Evolutionary conservation across 2,888 invertebrate genomes (phyloP).

Genomic region (Itoplectis maculator): DNA sequence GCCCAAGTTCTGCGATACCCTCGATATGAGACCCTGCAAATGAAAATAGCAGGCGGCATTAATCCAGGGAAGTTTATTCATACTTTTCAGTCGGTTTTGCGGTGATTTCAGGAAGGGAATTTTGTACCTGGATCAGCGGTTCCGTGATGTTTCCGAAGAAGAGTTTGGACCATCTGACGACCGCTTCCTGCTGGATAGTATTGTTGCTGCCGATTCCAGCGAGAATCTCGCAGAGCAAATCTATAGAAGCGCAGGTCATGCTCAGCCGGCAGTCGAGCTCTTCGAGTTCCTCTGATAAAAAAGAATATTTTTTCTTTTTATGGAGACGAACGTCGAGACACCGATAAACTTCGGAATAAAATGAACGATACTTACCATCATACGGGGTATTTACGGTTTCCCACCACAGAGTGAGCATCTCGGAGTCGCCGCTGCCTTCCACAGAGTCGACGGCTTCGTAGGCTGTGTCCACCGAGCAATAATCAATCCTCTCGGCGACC

Average conservation of each 20-base stretch:
- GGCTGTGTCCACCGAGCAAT: slow-evolving; percentile 87
- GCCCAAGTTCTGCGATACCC: slow-evolving; percentile 64
- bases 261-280: slow-evolving; percentile 85
- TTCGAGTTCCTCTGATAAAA: slow-evolving; percentile 84
- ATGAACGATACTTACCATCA: slow-evolving; percentile 74
- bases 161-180: slow-evolving; percentile 85
- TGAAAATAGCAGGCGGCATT: too few species aligned
- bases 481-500: slow-evolving; percentile 85
- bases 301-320: too few species aligned
- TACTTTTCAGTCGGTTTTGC: background rate
- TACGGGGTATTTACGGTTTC: slow-evolving; percentile 78
- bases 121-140: slow-evolving; percentile 76
- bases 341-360: background rate
- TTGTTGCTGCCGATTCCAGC: slow-evolving; percentile 84
- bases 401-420: slow-evolving; percentile 80
- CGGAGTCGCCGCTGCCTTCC: slow-evolving; percentile 82
- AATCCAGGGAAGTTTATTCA: too few species aligned
- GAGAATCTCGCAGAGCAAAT: slow-evolving; percentile 85
- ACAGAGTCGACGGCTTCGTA: slow-evolving; percentile 88
- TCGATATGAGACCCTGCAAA: slow-evolving; percentile 72
- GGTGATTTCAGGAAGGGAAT: slow-evolving; percentile 3
- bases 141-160: slow-evolving; percentile 84
- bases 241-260: slow-evolving; percentile 84
- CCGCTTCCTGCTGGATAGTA: slow-evolving; percentile 85
- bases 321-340: background rate